Evolutionary conservation across 1,140 invertebrate genomes (phyloP), one percentile per base, ranked within the genome.

Genomic region (Aphaenogaster rudis): DNA sequence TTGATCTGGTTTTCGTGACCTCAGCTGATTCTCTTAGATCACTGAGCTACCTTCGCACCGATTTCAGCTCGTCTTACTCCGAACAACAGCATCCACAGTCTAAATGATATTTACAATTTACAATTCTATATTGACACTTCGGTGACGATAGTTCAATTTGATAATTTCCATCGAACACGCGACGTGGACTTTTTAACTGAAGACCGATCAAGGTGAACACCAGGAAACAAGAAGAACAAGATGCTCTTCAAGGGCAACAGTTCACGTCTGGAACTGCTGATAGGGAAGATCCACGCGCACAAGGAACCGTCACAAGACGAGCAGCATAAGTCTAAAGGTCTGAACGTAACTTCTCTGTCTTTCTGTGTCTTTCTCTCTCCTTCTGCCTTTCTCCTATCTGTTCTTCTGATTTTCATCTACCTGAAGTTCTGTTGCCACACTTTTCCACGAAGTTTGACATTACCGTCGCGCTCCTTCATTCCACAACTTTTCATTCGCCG

Each of bases 201-300:
- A 54, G 28, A 50, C 0, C 42, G 9, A 74, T 82, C 39, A 7
- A 69, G 36, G 5, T 57, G 33, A 54, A 36, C 21, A 15, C 8
- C 8, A n/a, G 3, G 15, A 48, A 86, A 48, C 15, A 4, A 69
- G 1, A 69, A 54, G 59, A 39, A 28, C 91, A 94, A 93, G 90
- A 97, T 97, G 97, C 95, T 97, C 93, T 98, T 97, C 96, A 97
- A 97, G 93, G 97, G 97, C 85, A 98, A 98, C 94, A 98, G 97
- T 95, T 97, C 97, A 92, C 96, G 97, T 87, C 94, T 98, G 92
- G 97, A 98, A 95, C 96, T 97, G 91, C 96, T 98, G 88, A 98
- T 98, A 89, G 97, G 98, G 93, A 98, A 98, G 95, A 98, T 98
- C 90, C 97, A 98, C 92, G 97, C 97, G 3, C 97, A 97, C 90